Evolutionary conservation across 2,797 vertebrate genomes (phyloP).

Genomic region (Sebastes flavidus): DNA sequence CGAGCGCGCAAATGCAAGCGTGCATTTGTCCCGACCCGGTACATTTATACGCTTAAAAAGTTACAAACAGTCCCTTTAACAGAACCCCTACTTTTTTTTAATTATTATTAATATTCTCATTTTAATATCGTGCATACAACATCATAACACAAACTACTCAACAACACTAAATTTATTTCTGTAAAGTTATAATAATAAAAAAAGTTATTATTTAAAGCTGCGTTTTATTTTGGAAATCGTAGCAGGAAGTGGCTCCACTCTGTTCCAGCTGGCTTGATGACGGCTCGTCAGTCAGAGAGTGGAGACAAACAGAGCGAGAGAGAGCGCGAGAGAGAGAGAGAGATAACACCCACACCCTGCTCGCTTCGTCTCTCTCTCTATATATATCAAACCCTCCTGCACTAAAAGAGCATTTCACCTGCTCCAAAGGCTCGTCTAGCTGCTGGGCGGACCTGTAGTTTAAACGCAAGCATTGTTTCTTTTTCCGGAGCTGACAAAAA

Average conservation of each 20-base stretch:
- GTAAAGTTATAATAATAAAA: no score
- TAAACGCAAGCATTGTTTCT: background rate
- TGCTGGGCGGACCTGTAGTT: slow-evolving; percentile 56
- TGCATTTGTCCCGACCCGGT: no score
- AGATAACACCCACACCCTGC: background rate
- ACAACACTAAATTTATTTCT: no score
- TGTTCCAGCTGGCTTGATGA: background rate
- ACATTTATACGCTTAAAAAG: no score
- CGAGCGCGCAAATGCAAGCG: no score
- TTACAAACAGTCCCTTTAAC: no score
- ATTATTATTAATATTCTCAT: no score
- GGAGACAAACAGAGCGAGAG: background rate
- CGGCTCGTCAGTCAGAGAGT: slow-evolving; percentile 36
- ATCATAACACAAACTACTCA: no score
- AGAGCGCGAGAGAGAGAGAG: no score
- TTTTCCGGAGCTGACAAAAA: slow-evolving; percentile 35
- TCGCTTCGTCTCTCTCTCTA: slow-evolving; percentile 22
- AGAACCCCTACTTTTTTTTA: no score
- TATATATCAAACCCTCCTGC: slow-evolving; percentile 25
- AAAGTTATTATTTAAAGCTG: background rate
- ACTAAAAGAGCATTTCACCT: slow-evolving; percentile 12
- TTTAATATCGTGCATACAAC: no score
- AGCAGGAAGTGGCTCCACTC: background rate
- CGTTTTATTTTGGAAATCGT: slow-evolving; percentile 33
- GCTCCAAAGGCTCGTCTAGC: slow-evolving; percentile 46